Evolutionary conservation across 2,888 invertebrate species (phyloP).

Genomic region (Aphodius granarius): DNA sequence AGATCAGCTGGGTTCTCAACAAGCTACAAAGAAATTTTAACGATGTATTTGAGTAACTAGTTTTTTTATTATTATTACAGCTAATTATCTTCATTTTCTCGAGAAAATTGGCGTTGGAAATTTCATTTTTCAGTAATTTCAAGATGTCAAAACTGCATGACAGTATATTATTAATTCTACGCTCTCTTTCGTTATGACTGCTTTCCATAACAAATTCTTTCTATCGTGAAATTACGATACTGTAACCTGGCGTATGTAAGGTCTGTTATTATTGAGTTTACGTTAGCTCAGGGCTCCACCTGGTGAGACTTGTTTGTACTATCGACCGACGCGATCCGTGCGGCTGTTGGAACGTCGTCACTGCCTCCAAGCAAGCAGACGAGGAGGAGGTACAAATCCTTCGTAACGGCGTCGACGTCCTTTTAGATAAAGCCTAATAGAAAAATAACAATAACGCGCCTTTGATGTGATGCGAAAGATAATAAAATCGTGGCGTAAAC

Average conservation of each 20-base stretch:
- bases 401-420: background rate
- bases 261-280: background rate
- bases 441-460: background rate
- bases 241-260: background rate
- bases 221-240: background rate
- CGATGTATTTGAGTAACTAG: too few relatives aligned
- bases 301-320: background rate
- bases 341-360: background rate
- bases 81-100: too few relatives aligned
- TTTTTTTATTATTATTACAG: too few relatives aligned
- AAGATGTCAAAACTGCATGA: too few relatives aligned
- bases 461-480: background rate
- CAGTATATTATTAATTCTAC: too few relatives aligned
- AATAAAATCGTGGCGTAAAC: background rate
- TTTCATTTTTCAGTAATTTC: too few relatives aligned
- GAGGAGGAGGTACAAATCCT: background rate
- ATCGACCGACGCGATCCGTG: background rate
- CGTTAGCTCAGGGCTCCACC: background rate
- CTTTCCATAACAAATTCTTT: too few relatives aligned
- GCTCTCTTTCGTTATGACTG: too few relatives aligned
- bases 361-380: background rate
- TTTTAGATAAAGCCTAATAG: background rate
- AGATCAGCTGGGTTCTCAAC: too few relatives aligned
- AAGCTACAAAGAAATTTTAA: too few relatives aligned
- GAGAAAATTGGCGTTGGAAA: too few relatives aligned